Conservation (phyloP, 2,888 invertebrate species). For the Brachypalpus laphriformis region DNA sequence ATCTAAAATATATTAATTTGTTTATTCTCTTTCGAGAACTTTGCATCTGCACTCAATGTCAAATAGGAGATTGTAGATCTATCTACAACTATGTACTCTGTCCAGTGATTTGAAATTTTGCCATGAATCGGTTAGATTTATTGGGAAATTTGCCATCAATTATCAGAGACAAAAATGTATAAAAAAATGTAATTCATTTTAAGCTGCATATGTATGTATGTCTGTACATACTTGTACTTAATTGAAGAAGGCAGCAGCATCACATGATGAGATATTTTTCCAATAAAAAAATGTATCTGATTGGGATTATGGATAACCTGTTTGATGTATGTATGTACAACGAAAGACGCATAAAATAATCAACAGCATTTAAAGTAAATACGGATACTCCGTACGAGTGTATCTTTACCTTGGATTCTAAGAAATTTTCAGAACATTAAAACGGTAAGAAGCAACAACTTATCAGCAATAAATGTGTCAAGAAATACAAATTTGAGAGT, state of each 20-base stretch:
- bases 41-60: background rate
- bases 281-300: background rate
- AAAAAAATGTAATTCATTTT: background rate
- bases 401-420: no score
- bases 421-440: no score
- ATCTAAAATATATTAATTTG: background rate
- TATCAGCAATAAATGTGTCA: no score
- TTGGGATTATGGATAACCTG: background rate
- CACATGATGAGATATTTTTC: background rate
- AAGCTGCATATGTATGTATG: background rate
- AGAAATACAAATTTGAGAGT: no score
- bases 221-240: background rate
- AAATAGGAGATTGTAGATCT: background rate
- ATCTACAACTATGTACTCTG: background rate
- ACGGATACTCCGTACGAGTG: no score
- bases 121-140: background rate
- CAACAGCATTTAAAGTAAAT: no score
- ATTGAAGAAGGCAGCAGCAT: background rate
- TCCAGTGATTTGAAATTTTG: constrained; percentile 5
- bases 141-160: background rate
- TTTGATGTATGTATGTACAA: background rate
- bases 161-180: background rate
- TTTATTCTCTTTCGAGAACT: background rate
- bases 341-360: background rate
- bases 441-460: no score